A percentile compares a stretch with the other conserved stretches of the same genome.
phyloP scores from a whole-genome alignment of 1,140 invertebrate genomes.

The Proctacanthus coquilletti region DNA sequence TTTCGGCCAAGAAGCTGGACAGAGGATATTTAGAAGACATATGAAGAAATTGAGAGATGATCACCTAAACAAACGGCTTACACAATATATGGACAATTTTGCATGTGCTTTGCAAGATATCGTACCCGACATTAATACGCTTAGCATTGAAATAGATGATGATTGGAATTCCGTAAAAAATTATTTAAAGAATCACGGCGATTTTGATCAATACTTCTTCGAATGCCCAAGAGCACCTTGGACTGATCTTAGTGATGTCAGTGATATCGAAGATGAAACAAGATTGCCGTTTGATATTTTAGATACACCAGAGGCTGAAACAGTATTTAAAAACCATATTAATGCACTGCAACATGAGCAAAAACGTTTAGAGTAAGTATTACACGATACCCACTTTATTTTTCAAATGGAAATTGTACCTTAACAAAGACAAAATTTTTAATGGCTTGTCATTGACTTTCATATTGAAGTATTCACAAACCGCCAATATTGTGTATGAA shows the following conservation, averaged over 20 bases:
- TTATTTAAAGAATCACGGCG: constrained; percentile 69
- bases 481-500: too few species aligned
- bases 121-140: constrained; percentile 60
- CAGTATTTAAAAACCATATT: constrained; percentile 79
- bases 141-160: constrained; percentile 41
- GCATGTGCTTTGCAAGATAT: constrained; percentile 67
- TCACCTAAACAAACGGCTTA: constrained; percentile 61
- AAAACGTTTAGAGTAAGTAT: constrained; percentile 71
- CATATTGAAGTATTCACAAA: too few species aligned
- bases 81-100: constrained; percentile 65
- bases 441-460: too few species aligned
- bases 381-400: too few species aligned
- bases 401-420: too few species aligned
- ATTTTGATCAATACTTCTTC: constrained; percentile 84
- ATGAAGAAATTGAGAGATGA: constrained; percentile 76
- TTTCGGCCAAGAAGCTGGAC: constrained; percentile 67
- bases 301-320: constrained; percentile 78
- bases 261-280: constrained; percentile 50
- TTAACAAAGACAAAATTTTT: not conserved
- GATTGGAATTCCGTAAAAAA: constrained; percentile 76
- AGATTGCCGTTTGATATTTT: constrained; percentile 84
- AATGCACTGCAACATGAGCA: constrained; percentile 82
- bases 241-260: constrained; percentile 44
- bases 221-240: constrained; percentile 64
- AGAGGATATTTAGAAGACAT: constrained; percentile 63